phyloP scores from a whole-genome alignment of 2,797 vertebrate genomes.

The Myripristis jacobus region DNA sequence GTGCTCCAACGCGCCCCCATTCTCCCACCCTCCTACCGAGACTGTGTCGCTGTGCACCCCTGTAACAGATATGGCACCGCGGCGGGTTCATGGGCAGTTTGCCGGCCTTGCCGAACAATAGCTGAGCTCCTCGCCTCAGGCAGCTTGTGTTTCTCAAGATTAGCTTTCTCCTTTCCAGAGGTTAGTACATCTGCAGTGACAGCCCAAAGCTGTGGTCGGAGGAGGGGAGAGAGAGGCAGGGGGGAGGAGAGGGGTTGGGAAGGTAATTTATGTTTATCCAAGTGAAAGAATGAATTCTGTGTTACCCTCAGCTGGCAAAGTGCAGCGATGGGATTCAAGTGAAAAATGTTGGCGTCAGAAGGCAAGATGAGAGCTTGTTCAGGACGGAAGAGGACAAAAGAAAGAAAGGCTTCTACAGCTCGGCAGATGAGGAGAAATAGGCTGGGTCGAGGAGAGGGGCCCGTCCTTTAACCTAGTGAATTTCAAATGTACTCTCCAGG shows the following conservation, averaged over 20 bases:
- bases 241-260: constrained; percentile 28
- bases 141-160: constrained; percentile 67
- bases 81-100: constrained; percentile 73
- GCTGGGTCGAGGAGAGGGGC: constrained; percentile 21
- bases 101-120: constrained; percentile 73
- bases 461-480: constrained; percentile 42
- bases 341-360: constrained; percentile 56
- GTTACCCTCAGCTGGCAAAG: constrained; percentile 50
- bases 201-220: constrained; percentile 61
- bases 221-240: constrained; percentile 39
- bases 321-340: constrained; percentile 37
- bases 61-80: constrained; percentile 77
- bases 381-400: constrained; percentile 30
- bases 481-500: constrained; percentile 53
- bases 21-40: constrained; percentile 59
- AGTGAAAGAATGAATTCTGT: constrained; percentile 57
- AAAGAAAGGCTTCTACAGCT: constrained; percentile 34
- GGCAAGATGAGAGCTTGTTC: constrained; percentile 40
- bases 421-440: constrained; percentile 60
- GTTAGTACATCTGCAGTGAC: constrained; percentile 55
- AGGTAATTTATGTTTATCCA: constrained; percentile 64
- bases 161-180: constrained; percentile 62
- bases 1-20: constrained; percentile 50
- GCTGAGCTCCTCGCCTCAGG: constrained; percentile 56
- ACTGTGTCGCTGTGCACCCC: constrained; percentile 55